Evolutionary conservation across 2,113 vertebrate species (phyloP).

Genomic region (Capra hircus): DNA sequence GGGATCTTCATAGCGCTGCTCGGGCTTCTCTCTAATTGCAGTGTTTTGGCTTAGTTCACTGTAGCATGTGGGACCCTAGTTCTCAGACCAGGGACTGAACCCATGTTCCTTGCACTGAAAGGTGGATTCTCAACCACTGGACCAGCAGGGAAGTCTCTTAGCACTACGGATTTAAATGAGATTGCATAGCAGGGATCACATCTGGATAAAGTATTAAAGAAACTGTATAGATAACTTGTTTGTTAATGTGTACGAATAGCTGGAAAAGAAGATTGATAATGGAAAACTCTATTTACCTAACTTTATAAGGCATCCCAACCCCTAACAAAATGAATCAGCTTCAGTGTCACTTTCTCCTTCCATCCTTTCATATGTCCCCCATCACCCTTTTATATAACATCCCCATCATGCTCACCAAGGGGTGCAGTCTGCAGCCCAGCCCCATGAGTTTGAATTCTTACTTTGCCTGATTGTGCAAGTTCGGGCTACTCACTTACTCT

Average conservation of each 20-base stretch:
- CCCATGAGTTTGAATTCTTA: not conserved
- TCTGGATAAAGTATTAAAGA: not conserved
- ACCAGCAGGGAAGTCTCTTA: not conserved
- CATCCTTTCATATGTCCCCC: not conserved
- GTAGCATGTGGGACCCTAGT: not conserved
- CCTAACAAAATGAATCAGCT: not conserved
- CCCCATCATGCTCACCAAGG: not conserved
- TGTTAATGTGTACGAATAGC: not conserved
- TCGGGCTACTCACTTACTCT: not conserved
- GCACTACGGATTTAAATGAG: not conserved
- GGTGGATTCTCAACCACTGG: not conserved
- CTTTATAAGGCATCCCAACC: not conserved
- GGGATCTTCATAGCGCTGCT: not conserved
- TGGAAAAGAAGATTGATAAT: not conserved
- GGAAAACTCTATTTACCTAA: not conserved
- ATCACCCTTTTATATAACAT: not conserved
- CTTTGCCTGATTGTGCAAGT: not conserved
- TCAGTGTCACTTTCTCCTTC: not conserved
- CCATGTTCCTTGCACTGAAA: not conserved
- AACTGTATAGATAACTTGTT: not conserved
- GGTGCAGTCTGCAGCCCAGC: not conserved
- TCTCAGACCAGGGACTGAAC: not conserved
- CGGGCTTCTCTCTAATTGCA: not conserved
- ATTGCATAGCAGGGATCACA: not conserved
- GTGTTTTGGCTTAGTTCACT: not conserved